These are phyloP conservation scores for Stegastes partitus DNA, from an alignment of 2,113 vertebrate species.

Conservation along the genomic window DNA sequence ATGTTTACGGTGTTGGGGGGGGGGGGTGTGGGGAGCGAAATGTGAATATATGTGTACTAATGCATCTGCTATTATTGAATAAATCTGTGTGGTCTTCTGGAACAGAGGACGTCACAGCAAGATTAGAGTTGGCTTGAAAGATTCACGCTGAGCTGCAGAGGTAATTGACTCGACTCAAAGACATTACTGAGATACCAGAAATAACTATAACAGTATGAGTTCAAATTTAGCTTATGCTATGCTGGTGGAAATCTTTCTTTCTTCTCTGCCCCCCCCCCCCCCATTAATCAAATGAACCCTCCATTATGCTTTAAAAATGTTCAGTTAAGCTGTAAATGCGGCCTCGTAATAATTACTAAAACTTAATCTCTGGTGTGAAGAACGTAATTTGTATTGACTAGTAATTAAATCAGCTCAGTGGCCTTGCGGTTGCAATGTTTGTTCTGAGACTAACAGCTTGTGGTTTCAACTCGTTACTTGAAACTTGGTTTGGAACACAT, in stretches of 20 bases:
- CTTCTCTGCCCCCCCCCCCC: conserved; percentile 5
- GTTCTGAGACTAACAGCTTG: conserved; percentile 35
- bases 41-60: neutral
- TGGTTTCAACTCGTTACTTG: conserved; percentile 36
- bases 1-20: conserved; percentile 40
- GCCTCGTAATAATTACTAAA: conserved; percentile 63
- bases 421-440: conserved; percentile 50
- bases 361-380: conserved; percentile 35
- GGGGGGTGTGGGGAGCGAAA: conserved; percentile 1
- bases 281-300: conserved; percentile 56
- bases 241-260: conserved; percentile 41
- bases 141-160: conserved; percentile 38
- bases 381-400: conserved; percentile 62
- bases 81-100: conserved; percentile 36
- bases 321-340: conserved; percentile 58
- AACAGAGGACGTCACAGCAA: conserved; percentile 31
- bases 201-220: conserved; percentile 47
- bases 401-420: conserved; percentile 56
- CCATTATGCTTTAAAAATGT: conserved; percentile 54
- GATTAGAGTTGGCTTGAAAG: conserved; percentile 40
- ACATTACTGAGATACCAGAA: conserved; percentile 60
- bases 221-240: conserved; percentile 51
- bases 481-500: conserved; percentile 17
- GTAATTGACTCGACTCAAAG: conserved; percentile 57
- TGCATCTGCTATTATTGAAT: neutral